Evolutionary conservation across 2,797 vertebrate genomes (phyloP).

Genomic region (Macroramphosus scolopax): DNA sequence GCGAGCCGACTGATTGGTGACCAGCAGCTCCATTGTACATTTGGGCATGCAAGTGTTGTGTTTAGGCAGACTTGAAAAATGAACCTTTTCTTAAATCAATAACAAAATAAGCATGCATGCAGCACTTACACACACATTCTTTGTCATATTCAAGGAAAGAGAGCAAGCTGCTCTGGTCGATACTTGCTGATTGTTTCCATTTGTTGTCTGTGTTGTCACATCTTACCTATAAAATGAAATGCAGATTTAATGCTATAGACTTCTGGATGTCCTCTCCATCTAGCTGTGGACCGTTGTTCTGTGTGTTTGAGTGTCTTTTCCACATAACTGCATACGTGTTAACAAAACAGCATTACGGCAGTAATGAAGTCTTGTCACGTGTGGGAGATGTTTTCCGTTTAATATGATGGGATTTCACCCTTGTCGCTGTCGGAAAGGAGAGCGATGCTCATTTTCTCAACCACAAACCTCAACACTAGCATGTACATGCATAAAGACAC

Average conservation of each 20-base stretch:
- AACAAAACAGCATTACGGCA: too few relatives aligned
- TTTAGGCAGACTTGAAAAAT: slow-evolving; percentile 1
- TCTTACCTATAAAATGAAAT: slow-evolving; percentile 25
- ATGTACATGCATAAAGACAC: slow-evolving; percentile 37
- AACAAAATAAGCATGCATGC: slow-evolving; percentile 14
- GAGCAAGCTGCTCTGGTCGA: slow-evolving; percentile 26
- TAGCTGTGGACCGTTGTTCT: slow-evolving; percentile 26
- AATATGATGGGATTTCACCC: too few relatives aligned
- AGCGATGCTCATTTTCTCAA: slow-evolving; percentile 50
- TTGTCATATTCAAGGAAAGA: slow-evolving; percentile 5
- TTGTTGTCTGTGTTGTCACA: slow-evolving; percentile 4
- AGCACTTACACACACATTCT: slow-evolving; percentile 16
- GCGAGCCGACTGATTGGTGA: background rate
- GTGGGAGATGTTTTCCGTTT: slow-evolving; percentile 58
- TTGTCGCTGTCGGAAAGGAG: slow-evolving; percentile 48
- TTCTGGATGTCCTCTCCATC: slow-evolving; percentile 27
- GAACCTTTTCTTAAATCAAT: slow-evolving; percentile 7
- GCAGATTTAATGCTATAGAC: slow-evolving; percentile 26
- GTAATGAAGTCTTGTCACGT: slow-evolving; percentile 61
- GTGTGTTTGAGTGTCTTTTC: slow-evolving; percentile 28
- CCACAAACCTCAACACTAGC: too few relatives aligned
- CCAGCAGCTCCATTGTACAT: background rate
- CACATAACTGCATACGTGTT: slow-evolving; percentile 21
- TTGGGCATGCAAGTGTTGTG: background rate
- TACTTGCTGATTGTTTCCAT: slow-evolving; percentile 13